Conservation (phyloP, 1,140 invertebrate genomes). For the Dendroctonus ponderosae region DNA sequence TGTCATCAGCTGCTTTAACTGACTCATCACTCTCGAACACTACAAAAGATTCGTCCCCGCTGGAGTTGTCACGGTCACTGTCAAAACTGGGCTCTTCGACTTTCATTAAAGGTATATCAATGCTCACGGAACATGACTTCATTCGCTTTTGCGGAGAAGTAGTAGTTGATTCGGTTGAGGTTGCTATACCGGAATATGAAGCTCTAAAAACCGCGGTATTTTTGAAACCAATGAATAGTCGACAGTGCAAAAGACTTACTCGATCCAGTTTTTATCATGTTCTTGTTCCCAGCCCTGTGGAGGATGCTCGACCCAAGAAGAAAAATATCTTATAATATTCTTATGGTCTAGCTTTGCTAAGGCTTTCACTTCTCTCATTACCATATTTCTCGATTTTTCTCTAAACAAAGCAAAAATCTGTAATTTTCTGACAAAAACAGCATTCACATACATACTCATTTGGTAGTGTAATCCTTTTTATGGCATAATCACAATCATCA, state of each 20-base stretch:
- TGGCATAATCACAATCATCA: conserved; percentile 91
- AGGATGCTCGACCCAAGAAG: conserved; percentile 90
- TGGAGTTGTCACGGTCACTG: conserved; percentile 6
- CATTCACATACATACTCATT: conserved; percentile 62
- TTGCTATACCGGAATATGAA: conserved; percentile 6
- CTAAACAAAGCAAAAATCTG: conserved; percentile 12
- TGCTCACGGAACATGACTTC: conserved; percentile 34
- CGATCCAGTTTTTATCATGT: conserved; percentile 65
- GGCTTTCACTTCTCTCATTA: conserved; percentile 91
- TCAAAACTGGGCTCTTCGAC: conserved; percentile 13
- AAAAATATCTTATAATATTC: conserved; percentile 93
- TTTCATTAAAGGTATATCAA: conserved; percentile 22
- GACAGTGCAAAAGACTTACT: conserved; percentile 30
- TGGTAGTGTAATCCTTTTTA: conserved; percentile 89
- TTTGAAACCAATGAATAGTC: background rate
- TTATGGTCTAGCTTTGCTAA: conserved; percentile 92
- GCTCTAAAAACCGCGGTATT: background rate
- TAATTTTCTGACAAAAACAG: background rate
- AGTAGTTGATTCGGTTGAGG: conserved; percentile 3
- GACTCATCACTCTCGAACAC: conserved; percentile 55
- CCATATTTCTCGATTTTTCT: conserved; percentile 49
- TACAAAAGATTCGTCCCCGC: conserved; percentile 58
- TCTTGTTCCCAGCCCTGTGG: conserved; percentile 84
- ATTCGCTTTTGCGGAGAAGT: conserved; percentile 7
- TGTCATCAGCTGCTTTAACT: background rate